Evolutionary conservation across 1,140 invertebrate species (phyloP).

Genomic region (Proctacanthus coquilletti): DNA sequence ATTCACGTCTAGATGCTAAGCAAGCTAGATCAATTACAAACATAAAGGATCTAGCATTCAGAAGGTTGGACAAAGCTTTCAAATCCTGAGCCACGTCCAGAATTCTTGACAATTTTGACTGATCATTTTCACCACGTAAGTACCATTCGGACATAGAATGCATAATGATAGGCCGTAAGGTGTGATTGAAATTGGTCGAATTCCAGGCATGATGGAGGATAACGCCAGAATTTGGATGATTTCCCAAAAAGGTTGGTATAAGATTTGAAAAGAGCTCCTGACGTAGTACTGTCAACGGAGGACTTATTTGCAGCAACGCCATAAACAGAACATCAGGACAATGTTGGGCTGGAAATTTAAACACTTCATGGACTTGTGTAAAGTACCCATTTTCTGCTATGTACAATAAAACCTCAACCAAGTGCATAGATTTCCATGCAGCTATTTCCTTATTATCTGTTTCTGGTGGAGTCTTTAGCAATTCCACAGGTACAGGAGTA

Average conservation of each 20-base stretch:
- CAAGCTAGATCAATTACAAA: constrained; percentile 98
- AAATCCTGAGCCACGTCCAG: constrained; percentile 95
- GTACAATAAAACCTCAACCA: constrained; percentile 74
- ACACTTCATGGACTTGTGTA: constrained; percentile 69
- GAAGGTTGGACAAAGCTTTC: constrained; percentile 81
- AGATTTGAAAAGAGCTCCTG: constrained; percentile 74
- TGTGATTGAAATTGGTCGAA: constrained; percentile 42
- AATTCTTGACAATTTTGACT: constrained; percentile 81
- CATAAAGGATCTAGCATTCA: constrained; percentile 83
- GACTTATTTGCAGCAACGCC: constrained; percentile 68
- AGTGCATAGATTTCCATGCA: constrained; percentile 80
- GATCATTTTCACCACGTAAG: constrained; percentile 77
- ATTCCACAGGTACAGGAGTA: constrained; percentile 68
- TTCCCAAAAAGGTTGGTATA: constrained; percentile 82
- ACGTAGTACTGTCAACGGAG: constrained; percentile 53
- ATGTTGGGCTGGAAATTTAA: constrained; percentile 82
- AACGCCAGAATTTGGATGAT: constrained; percentile 86
- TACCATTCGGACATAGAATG: constrained; percentile 97
- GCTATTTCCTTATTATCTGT: constrained; percentile 81
- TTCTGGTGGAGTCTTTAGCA: constrained; percentile 84
- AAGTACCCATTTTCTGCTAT: constrained; percentile 77
- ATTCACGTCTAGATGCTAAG: constrained; percentile 87
- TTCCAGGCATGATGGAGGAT: constrained; percentile 93
- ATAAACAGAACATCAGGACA: constrained; percentile 87
- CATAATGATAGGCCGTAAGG: constrained; percentile 74